Evolutionary conservation across 2,888 invertebrate genomes (phyloP).

Genomic region (Linnaemya tessellans): DNA sequence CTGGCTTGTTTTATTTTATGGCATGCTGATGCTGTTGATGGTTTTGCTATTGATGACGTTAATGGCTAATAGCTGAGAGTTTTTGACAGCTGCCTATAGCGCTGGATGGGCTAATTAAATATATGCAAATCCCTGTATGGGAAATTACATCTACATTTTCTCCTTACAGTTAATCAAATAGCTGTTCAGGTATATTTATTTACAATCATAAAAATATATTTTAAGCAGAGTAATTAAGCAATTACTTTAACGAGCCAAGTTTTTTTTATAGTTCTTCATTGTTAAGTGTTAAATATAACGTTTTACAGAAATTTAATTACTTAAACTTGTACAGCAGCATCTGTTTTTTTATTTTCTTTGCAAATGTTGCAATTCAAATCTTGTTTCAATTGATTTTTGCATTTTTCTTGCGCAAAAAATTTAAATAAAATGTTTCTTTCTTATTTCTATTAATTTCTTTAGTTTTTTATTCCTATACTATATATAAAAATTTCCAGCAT

Average conservation of each 20-base stretch:
- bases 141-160: constrained; percentile 2
- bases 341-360: constrained; percentile 26
- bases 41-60: constrained; percentile 8
- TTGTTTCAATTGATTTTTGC: neutral
- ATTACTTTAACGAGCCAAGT: neutral
- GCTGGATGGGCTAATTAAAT: constrained; percentile 48
- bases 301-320: no score
- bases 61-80: constrained; percentile 23
- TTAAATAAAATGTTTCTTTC: neutral
- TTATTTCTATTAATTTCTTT: neutral
- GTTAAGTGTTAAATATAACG: no score
- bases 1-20: constrained; percentile 16
- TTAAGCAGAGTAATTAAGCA: constrained; percentile 19
- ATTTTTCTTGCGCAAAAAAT: neutral
- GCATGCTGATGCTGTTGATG: constrained; percentile 17
- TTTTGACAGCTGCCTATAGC: constrained; percentile 29
- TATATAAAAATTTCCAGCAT: constrained; percentile 27
- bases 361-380: constrained; percentile 5
- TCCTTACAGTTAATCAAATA: neutral
- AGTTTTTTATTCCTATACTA: constrained; percentile 5
- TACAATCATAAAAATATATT: constrained; percentile 14
- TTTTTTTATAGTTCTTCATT: no score
- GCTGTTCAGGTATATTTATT: constrained; percentile 20
- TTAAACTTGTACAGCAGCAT: constrained; percentile 33
- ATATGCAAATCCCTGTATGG: constrained; percentile 61